Evolutionary conservation across 2,888 invertebrate species (phyloP), one percentile per base, ranked within the genome.

Genomic region (Noctuana brunneofusca): DNA sequence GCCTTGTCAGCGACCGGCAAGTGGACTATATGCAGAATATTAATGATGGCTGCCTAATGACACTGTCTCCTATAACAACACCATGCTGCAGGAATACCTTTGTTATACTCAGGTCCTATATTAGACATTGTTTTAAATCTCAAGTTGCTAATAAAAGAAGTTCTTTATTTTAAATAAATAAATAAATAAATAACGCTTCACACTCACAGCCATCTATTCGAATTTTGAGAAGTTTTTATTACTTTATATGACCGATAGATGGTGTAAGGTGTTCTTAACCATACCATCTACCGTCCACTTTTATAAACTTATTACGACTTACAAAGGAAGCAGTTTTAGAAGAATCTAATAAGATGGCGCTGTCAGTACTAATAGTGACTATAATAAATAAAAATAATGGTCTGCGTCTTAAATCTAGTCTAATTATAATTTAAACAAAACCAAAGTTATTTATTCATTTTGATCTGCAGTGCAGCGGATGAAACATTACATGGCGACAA

Each of bases 71-170:
- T 0, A 87, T 90, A 46, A 84, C 82, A n/a, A 87, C 86, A 3
- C 92, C 92, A 0, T 92, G 92, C 68, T 87, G 91, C 48, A 83
- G 92, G 38, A 92, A 92, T 67, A 89, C 90, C 0, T 92, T 92
- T 60, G 76, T 86, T 50, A 84, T 91, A 65, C 66, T 85, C 53
- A 87, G 85, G 89, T 86, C 65, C 0, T 9, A 9, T 9, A 11
- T 2, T 11, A 30, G 24, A 24, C 6, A 24, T 24, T 24, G 4
- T 0, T 24, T 6, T 0, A 24, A 24, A 24, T 6, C 24, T 24
- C 5, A 24, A 24, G 24, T 24, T 24, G 24, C 24, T 24, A 24
- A 6, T 6, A 24, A 24, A 24, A 3, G 5, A 4, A 24, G 4
- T 24, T 6, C 6, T 24, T 27, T 27, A 0, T 27, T 9, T 8